phyloP scores from a whole-genome alignment of 30 jellyfish, hydroid and myxozoan species.

The Turritopsis rubra region DNA sequence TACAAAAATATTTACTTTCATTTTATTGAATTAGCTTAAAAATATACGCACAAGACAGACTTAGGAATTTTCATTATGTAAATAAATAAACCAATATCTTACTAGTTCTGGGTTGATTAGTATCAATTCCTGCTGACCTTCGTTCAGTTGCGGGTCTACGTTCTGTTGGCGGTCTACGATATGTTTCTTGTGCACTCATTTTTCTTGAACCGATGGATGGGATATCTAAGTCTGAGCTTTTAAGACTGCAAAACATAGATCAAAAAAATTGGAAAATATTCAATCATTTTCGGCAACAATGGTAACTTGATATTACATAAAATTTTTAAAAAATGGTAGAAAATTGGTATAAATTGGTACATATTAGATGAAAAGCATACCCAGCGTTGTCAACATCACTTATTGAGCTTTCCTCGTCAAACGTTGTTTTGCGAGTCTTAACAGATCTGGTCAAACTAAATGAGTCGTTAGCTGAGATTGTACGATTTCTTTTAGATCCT shows the following conservation, averaged over 20 bases:
- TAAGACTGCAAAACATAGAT: neutral
- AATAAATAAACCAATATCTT: neutral
- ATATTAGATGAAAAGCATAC: too few relatives aligned
- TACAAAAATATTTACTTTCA: neutral
- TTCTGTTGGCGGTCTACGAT: neutral
- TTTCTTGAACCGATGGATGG: neutral
- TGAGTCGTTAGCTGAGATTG: conserved; percentile 14
- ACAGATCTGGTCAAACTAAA: conserved; percentile 1
- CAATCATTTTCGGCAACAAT: too few relatives aligned
- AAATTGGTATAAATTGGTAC: too few relatives aligned
- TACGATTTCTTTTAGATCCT: conserved; percentile 4
- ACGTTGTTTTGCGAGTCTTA: neutral
- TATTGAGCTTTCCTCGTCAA: neutral
- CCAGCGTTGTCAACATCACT: neutral
- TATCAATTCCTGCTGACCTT: conserved; percentile 43
- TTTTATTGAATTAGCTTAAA: neutral
- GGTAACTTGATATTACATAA: too few relatives aligned
- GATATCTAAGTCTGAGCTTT: neutral
- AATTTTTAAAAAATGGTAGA: neutral
- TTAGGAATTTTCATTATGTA: too few relatives aligned
- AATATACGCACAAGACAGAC: too few relatives aligned
- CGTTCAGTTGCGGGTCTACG: conserved; percentile 15
- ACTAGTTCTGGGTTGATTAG: conserved; percentile 47
- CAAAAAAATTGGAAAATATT: neutral
- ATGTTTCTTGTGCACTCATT: neutral